Evolutionary conservation across 1,140 invertebrate species (phyloP), one percentile per base, ranked within the genome.

Genomic region (Muscidifurax raptorellus): DNA sequence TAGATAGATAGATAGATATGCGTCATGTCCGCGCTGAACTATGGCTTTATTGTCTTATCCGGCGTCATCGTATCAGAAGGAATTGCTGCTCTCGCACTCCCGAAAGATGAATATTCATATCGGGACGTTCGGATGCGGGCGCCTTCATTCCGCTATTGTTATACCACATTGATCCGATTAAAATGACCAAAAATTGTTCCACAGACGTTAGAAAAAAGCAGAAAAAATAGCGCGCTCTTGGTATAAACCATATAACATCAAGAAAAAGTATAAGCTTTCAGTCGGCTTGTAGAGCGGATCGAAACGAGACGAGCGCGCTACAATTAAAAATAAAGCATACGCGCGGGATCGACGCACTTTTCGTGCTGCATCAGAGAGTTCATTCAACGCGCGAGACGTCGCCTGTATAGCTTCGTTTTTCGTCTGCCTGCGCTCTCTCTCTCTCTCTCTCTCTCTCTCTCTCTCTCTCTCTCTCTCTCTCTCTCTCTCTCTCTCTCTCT

Each of bases 181-280:
- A n/a, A n/a, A n/a, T n/a, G n/a, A n/a, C n/a, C n/a, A n/a, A n/a
- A n/a, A n/a, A n/a, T n/a, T n/a, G n/a, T n/a, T 15, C 22, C 27
- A 12, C 25, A 27, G 67, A n/a, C 67, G n/a, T 22, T 6, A 44
- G 25, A 67, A 77, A n/a, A 80, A 67, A 80, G 18, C 22, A 32
- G 66, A 85, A 84, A 84, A 84, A 83, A 69, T 76, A 87, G 80
- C 82, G 78, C 77, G 64, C 80, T 83, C 83, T 80, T 85, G 82
- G 82, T 69, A 80, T 5, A n/a, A n/a, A n/a, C n/a, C n/a, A n/a
- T n/a, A n/a, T n/a, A n/a, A n/a, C n/a, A n/a, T 83, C 12, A 44
- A 72, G 80, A 72, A 79, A 80, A 78, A 84, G 25, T 40, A 40
- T 59, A 40, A 66, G 47, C 81, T 72, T 75, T 32, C 30, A 36